These are phyloP conservation scores for Rallus limicola DNA, from an alignment of 2,113 vertebrate species.

Conservation along the genomic window DNA sequence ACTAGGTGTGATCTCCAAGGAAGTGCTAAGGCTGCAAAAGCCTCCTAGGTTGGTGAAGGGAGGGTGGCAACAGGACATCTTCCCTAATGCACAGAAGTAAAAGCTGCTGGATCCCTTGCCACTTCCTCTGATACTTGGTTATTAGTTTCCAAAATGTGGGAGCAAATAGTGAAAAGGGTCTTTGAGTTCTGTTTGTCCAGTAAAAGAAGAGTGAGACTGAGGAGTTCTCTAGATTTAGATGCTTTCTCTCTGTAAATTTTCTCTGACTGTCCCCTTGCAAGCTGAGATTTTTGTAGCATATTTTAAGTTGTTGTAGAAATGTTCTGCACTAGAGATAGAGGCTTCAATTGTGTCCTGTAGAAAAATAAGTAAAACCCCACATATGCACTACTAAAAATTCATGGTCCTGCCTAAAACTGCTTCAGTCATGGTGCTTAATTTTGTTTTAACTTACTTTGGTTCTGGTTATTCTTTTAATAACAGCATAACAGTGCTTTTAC, in stretches of 20 bases:
- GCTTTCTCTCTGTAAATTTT: not conserved
- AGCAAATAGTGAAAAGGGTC: not conserved
- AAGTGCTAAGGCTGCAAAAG: not conserved
- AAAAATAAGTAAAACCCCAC: not conserved
- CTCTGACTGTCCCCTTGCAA: not conserved
- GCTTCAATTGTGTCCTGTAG: not conserved
- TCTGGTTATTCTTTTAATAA: not conserved
- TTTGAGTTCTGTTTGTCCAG: not conserved
- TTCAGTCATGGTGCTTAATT: not conserved
- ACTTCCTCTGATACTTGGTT: not conserved
- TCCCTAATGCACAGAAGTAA: not conserved
- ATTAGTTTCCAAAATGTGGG: not conserved
- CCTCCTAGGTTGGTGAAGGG: not conserved
- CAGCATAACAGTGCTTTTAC: not conserved
- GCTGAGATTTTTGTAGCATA: not conserved
- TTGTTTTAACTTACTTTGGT: not conserved
- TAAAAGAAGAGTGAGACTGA: not conserved
- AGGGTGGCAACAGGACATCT: not conserved
- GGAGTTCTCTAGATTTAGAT: not conserved
- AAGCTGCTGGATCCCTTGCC: not conserved
- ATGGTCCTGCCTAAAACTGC: not conserved
- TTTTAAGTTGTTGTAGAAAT: not conserved
- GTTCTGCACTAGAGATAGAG: not conserved
- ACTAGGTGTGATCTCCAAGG: not conserved
- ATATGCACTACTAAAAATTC: not conserved